Conservation (phyloP, 2,888 invertebrate genomes). For the Schrankia costaestrigalis region DNA sequence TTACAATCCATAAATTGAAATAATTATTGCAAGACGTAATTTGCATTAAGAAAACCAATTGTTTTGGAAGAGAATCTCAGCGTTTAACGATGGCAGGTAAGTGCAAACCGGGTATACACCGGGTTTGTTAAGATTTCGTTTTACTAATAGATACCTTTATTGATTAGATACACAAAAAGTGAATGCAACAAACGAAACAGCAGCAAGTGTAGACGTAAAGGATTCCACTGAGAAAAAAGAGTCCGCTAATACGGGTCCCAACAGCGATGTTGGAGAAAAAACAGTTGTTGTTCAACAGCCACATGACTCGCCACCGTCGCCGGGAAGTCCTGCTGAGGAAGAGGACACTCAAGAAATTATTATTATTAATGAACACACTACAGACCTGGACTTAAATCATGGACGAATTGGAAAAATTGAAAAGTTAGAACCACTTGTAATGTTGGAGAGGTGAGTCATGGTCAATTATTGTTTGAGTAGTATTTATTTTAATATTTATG, state of each 20-base stretch:
- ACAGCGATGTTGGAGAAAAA: background rate
- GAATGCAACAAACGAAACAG: too few relatives aligned
- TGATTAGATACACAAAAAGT: conserved; percentile 45
- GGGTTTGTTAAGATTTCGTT: conserved; percentile 1
- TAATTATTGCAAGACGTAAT: too few relatives aligned
- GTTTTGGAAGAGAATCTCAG: too few relatives aligned
- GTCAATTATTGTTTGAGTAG: too few relatives aligned
- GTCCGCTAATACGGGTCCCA: too few relatives aligned
- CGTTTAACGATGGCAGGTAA: conserved; percentile 42
- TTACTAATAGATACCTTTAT: conserved; percentile 3
- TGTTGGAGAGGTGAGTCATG: conserved; percentile 83
- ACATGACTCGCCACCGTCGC: conserved; percentile 46
- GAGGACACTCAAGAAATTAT: conserved; percentile 81
- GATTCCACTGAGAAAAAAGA: background rate
- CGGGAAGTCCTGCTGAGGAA: conserved; percentile 52
- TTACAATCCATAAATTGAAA: too few relatives aligned
- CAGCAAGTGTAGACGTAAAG: background rate
- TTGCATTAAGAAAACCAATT: too few relatives aligned
- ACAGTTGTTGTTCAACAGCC: background rate
- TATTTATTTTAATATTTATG: too few relatives aligned
- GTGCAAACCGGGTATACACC: conserved; percentile 13
- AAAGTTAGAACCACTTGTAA: conserved; percentile 88
- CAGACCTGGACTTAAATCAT: conserved; percentile 94
- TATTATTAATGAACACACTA: conserved; percentile 83
- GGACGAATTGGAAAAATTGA: conserved; percentile 91